phyloP scores from a whole-genome alignment of 2,113 vertebrate species.

The Percopsis transmontana region DNA sequence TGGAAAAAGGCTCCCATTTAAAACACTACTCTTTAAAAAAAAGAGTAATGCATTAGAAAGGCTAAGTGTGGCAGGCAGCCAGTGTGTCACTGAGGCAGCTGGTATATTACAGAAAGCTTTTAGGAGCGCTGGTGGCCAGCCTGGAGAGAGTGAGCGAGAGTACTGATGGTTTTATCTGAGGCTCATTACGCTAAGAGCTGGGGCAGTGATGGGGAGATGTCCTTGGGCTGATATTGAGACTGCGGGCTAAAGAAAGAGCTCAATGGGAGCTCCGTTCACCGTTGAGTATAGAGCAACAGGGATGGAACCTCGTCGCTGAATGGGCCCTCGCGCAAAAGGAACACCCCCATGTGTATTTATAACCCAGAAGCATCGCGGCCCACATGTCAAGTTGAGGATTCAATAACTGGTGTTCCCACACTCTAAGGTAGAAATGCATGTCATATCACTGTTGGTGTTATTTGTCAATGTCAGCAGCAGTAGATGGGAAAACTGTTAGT shows the following conservation, averaged over 20 bases:
- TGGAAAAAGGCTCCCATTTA: conserved; percentile 28
- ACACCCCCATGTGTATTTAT: conserved; percentile 1
- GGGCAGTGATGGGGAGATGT: conserved; percentile 60
- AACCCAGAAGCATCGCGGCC: background rate
- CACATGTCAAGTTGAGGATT: background rate
- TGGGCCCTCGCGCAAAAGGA: background rate
- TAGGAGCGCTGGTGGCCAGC: conserved; percentile 62
- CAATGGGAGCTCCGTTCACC: conserved; percentile 18
- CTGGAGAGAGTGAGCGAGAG: conserved; percentile 67
- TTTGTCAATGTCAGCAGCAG: conserved; percentile 56
- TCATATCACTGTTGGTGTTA: conserved; percentile 48
- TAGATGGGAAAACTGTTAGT: conserved; percentile 30
- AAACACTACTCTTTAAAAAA: conserved; percentile 34
- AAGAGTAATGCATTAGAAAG: conserved; percentile 53
- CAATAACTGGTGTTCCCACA: background rate
- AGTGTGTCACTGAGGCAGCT: conserved; percentile 61
- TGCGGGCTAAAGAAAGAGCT: conserved; percentile 31
- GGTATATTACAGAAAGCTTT: conserved; percentile 80
- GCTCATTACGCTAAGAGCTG: conserved; percentile 81
- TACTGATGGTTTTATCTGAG: conserved; percentile 79
- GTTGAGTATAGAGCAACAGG: background rate
- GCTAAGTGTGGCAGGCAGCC: conserved; percentile 68
- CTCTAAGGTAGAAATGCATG: conserved; percentile 12
- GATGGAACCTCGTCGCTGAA: background rate
- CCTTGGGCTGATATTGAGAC: conserved; percentile 76